Evolutionary conservation across 2,797 vertebrate species (phyloP).

Genomic region (Phataginus tetradactyla): DNA sequence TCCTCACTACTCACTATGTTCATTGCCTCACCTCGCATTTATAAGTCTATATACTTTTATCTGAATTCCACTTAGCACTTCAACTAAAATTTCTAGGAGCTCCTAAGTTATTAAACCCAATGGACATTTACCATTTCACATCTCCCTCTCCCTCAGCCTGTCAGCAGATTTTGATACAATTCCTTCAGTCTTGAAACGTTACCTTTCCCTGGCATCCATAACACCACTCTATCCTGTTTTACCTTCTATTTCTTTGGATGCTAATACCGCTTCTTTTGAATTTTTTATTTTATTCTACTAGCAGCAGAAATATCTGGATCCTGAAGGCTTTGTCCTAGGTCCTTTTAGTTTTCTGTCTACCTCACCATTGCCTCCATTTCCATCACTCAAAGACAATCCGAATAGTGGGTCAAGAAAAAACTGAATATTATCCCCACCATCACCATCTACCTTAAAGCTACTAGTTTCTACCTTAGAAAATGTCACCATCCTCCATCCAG

Average conservation of each 20-base stretch:
- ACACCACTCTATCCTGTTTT: background rate
- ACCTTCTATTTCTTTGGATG: background rate
- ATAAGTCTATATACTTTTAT: background rate
- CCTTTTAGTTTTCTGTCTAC: background rate
- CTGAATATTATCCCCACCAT: background rate
- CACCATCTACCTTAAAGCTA: background rate
- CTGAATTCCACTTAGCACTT: background rate
- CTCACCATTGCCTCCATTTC: background rate
- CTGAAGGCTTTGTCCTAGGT: background rate
- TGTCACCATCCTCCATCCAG: background rate
- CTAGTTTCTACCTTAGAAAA: background rate
- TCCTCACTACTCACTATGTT: background rate
- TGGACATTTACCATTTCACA: background rate
- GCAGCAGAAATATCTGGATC: background rate
- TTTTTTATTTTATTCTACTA: constrained; percentile 3
- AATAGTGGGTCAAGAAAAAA: background rate
- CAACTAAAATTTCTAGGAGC: background rate
- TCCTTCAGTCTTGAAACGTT: background rate
- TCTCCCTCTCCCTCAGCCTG: background rate
- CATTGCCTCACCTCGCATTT: background rate
- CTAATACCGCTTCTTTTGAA: background rate
- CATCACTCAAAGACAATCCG: background rate
- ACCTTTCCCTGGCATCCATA: background rate
- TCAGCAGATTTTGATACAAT: background rate
- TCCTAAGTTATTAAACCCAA: background rate